Evolutionary conservation across 2,888 invertebrate genomes (phyloP), one percentile per base, ranked within the genome.

Genomic region (Tachystola acroxantha): DNA sequence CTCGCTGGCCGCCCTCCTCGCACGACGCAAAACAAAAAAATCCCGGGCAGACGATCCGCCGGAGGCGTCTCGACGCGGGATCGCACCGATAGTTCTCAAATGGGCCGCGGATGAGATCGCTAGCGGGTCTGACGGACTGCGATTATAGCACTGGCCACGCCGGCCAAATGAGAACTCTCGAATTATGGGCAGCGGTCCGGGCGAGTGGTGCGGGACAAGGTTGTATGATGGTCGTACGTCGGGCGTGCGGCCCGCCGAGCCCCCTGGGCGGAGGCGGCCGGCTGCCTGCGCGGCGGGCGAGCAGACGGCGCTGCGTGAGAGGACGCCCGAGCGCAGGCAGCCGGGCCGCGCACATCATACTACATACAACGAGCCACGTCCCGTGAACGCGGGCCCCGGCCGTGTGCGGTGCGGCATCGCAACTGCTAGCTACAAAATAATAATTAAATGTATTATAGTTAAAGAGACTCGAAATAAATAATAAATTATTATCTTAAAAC

Each of bases 401-500:
- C 73, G 81, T 67, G 64, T 77, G 85, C 84, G 81, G 81, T 81
- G 85, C 78, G 79, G 75, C 73, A 65, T 79, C 77, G 75, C 75
- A 73, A 70, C 79, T 75, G 73, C 73, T 72, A 67, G 74, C 64
- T 73, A 78, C 70, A 72, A 68, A 72, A 76, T 71, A 73, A 78
- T 78, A 12, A 16, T 4, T 3, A 4, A 4, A 16, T 16, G 16
- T 72, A 75, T 75, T 78, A 84, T 64, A 84, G 76, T 82, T 81
- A 84, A 79, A 82, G 84, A 86, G 85, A 85, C 85, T 86, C 85
- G 75, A 82, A 86, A 86, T 86, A 86, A 86, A 86, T 86, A 86
- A 86, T 86, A 86, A 86, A 85, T 86, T 86, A 86, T 84, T 86
- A 86, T 76, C 84, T 85, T 86, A 85, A n/a, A 81, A 81, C 70